phyloP scores from a whole-genome alignment of 2,888 invertebrate species.

The Ernsta delagoae region DNA sequence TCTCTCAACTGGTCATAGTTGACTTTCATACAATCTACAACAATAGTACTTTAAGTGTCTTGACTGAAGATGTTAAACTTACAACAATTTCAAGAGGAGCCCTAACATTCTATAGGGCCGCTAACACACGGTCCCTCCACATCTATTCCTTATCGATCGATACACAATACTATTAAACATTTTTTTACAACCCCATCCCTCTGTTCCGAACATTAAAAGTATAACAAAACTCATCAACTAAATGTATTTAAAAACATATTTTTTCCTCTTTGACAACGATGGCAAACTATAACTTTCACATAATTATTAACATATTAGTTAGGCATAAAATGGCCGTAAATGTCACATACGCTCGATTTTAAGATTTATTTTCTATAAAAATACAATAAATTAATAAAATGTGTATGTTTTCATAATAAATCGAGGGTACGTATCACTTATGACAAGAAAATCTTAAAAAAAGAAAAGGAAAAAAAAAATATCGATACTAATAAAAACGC shows the following conservation, averaged over 20 bases:
- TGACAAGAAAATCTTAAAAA: constrained; percentile 58
- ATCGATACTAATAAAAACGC: constrained; percentile 79
- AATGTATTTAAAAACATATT: constrained; percentile 77
- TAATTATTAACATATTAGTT: constrained; percentile 75
- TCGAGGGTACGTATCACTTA: constrained; percentile 59
- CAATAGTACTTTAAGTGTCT: constrained; percentile 84
- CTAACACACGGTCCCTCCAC: constrained; percentile 53
- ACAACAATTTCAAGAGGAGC: constrained; percentile 77
- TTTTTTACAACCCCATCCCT: constrained; percentile 71
- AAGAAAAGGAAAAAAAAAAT: constrained; percentile 52
- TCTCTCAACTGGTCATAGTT: constrained; percentile 50
- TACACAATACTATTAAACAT: constrained; percentile 81
- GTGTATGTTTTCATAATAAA: constrained; percentile 52
- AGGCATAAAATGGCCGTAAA: constrained; percentile 63
- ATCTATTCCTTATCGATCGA: constrained; percentile 73
- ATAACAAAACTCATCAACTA: constrained; percentile 81
- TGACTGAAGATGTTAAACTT: constrained; percentile 70
- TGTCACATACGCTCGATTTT: constrained; percentile 56
- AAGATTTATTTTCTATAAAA: constrained; percentile 43
- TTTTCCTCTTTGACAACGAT: constrained; percentile 79
- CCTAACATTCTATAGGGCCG: constrained; percentile 57
- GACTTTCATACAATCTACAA: constrained; percentile 64
- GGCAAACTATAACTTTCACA: constrained; percentile 81
- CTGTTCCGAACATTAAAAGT: constrained; percentile 69
- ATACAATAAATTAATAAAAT: constrained; percentile 68